These are phyloP conservation scores for Microdon myrmicae DNA, from an alignment of 2,888 invertebrate genomes.

Conservation along the genomic window DNA sequence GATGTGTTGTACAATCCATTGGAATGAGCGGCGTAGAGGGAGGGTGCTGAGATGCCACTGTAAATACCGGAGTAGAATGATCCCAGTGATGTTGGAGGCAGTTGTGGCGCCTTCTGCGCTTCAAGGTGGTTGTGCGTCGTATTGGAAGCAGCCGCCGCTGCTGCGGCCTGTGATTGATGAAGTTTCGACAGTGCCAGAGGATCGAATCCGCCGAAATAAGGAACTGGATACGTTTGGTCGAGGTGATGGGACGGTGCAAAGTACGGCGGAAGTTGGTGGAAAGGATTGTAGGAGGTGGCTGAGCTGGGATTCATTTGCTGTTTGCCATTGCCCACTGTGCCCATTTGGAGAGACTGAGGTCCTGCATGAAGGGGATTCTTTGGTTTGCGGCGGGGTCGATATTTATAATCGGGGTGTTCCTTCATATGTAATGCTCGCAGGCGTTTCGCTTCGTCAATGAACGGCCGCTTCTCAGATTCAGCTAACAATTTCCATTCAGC, in stretches of 20 bases:
- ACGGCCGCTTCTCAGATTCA: conserved; percentile 89
- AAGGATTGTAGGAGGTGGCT: conserved; percentile 71
- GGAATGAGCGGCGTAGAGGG: conserved; percentile 66
- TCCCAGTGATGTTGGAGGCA: conserved; percentile 65
- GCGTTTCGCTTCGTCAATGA: conserved; percentile 94
- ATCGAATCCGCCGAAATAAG: conserved; percentile 67
- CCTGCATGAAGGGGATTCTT: conserved; percentile 75
- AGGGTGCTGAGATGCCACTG: conserved; percentile 65
- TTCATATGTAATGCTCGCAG: conserved; percentile 89
- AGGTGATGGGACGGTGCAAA: conserved; percentile 80
- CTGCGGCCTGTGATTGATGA: conserved; percentile 64
- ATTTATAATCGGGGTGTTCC: conserved; percentile 92
- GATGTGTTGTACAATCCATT: conserved; percentile 66
- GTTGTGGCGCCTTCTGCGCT: conserved; percentile 64
- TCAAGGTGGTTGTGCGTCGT: conserved; percentile 62
- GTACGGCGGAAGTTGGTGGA: conserved; percentile 77
- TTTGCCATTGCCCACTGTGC: conserved; percentile 57
- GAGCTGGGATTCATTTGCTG: conserved; percentile 58
- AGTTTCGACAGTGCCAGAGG: conserved; percentile 65
- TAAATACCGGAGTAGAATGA: conserved; percentile 67
- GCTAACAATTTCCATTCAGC: conserved; percentile 92
- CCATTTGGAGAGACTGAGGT: conserved; percentile 61
- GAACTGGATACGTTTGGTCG: conserved; percentile 70
- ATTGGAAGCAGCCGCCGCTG: conserved; percentile 62
- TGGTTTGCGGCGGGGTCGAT: conserved; percentile 85